These are phyloP conservation scores for Chaenogobius annularis DNA, from an alignment of 2,113 vertebrate species.

Conservation along the genomic window DNA sequence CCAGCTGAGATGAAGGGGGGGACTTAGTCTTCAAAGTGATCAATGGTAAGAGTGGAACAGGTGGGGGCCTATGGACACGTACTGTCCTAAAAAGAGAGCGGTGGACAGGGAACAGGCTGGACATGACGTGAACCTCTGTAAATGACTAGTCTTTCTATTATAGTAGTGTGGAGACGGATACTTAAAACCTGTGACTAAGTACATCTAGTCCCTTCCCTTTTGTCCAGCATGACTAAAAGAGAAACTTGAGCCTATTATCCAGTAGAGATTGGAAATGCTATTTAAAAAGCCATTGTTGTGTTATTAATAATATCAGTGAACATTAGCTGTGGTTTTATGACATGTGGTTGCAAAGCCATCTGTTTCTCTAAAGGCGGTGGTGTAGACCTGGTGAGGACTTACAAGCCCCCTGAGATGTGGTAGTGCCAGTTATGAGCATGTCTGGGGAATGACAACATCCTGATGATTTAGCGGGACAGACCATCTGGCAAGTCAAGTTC, in stretches of 20 bases:
- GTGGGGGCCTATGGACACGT: neutral
- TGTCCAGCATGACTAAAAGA: neutral
- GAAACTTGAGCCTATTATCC: neutral
- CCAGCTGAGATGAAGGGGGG: conserved; percentile 1
- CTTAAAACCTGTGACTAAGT: conserved; percentile 5
- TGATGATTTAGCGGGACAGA: neutral
- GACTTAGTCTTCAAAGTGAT: neutral
- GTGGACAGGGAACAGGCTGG: neutral
- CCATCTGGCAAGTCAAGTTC: neutral
- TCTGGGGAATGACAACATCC: conserved; percentile 1
- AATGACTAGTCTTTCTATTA: neutral
- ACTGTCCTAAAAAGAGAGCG: neutral
- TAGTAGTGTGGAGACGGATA: neutral
- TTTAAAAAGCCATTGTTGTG: neutral
- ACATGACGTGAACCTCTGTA: neutral
- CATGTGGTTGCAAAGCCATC: neutral
- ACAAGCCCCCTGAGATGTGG: conserved; percentile 2
- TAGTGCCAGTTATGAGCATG: conserved; percentile 1
- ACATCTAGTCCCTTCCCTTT: neutral
- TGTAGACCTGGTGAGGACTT: conserved; percentile 5
- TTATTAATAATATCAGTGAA: neutral
- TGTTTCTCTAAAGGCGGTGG: neutral
- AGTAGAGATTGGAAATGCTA: neutral
- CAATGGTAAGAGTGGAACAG: conserved; percentile 3
- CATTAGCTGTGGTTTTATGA: neutral